Conservation (phyloP, 2,888 invertebrate species). For the Amphipoea lucens region DNA sequence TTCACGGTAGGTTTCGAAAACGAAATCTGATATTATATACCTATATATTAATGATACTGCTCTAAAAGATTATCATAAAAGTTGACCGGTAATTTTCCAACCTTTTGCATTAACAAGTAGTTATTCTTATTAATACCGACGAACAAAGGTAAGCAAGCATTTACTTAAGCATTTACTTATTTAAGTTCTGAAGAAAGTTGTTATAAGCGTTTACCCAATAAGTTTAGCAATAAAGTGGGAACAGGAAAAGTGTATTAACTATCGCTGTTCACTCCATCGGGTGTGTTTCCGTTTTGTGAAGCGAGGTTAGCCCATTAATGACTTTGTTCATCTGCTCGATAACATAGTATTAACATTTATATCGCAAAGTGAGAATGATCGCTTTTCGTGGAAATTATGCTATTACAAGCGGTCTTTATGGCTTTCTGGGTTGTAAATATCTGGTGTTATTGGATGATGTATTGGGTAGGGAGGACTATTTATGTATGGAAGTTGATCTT, state of each 20-base stretch:
- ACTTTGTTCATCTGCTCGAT: constrained; percentile 60
- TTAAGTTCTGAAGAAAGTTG: constrained; percentile 25
- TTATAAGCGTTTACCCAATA: constrained; percentile 39
- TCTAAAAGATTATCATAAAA: constrained; percentile 7
- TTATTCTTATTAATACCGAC: background rate
- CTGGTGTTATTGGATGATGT: constrained; percentile 6
- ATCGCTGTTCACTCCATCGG: constrained; percentile 67
- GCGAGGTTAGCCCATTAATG: constrained; percentile 69
- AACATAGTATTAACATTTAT: constrained; percentile 69
- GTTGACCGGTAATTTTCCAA: constrained; percentile 9
- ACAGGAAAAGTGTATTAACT: constrained; percentile 77
- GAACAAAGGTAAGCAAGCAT: constrained; percentile 1
- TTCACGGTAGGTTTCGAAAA: background rate
- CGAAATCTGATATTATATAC: constrained; percentile 1
- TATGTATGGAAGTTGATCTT: background rate
- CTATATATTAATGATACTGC: background rate
- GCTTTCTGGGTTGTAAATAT: constrained; percentile 29
- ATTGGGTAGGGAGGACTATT: constrained; percentile 1
- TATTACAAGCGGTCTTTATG: constrained; percentile 45
- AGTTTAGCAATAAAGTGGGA: constrained; percentile 48
- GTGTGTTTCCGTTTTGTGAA: constrained; percentile 66
- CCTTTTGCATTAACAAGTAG: constrained; percentile 5
- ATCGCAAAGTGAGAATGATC: constrained; percentile 46
- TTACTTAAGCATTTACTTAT: background rate
- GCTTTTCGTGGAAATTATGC: constrained; percentile 44